A percentile compares a stretch with the other conserved stretches of the same genome.
phyloP scores from a whole-genome alignment of 2,797 vertebrate genomes.

The Enteromius unitaeniatus region DNA sequence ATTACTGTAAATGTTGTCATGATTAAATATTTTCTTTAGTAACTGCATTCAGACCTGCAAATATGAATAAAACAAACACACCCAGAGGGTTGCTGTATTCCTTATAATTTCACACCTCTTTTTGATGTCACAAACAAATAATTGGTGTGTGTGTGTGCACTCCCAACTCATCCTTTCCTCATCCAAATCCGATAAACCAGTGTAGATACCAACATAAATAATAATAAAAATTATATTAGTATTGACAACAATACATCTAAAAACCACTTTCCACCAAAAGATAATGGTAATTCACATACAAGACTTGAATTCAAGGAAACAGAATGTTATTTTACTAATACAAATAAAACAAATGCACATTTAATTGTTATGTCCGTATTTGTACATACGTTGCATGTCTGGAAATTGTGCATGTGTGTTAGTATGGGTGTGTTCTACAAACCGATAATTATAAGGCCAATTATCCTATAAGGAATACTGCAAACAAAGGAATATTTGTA shows the following conservation, averaged over 20 bases:
- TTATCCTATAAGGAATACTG: neutral
- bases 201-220: neutral
- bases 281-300: neutral
- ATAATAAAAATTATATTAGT: too few relatives aligned
- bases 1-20: neutral
- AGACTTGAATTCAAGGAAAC: neutral
- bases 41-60: neutral
- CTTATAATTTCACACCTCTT: neutral
- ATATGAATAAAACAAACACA: neutral
- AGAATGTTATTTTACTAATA: neutral
- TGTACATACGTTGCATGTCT: conserved; percentile 12
- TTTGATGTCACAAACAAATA: neutral
- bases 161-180: too few relatives aligned
- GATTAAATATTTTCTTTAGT: neutral
- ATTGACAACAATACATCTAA: neutral
- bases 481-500: conserved; percentile 13
- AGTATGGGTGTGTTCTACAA: conserved; percentile 28
- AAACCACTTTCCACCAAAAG: neutral
- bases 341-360: conserved; percentile 5
- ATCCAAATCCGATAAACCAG: neutral
- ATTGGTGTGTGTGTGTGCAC: neutral
- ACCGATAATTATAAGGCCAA: neutral
- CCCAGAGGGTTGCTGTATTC: neutral
- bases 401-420: conserved; percentile 14
- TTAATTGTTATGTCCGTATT: conserved; percentile 36